These are phyloP conservation scores for Byasa hedistus DNA, from an alignment of 2,888 invertebrate genomes.

Conservation along the genomic window DNA sequence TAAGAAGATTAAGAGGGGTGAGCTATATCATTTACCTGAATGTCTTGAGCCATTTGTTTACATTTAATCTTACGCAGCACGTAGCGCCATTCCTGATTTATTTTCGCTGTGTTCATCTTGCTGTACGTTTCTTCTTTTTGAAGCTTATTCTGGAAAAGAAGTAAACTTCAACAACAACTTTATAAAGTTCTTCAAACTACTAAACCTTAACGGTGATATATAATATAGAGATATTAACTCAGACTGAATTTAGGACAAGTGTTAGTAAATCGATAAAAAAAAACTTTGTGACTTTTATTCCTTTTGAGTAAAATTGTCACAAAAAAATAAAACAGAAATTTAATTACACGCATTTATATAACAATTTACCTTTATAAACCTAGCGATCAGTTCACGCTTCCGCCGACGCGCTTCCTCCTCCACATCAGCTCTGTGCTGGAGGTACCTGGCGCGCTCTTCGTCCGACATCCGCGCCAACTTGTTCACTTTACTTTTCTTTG, in stretches of 20 bases:
- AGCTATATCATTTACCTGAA: slow-evolving; percentile 69
- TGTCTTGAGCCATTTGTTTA: slow-evolving; percentile 84
- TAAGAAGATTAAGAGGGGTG: too few species aligned
- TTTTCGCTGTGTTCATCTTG: slow-evolving; percentile 89
- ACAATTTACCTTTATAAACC: slow-evolving; percentile 88
- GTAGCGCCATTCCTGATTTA: slow-evolving; percentile 91
- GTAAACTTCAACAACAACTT: too few species aligned
- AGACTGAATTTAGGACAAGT: too few species aligned
- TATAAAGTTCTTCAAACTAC: too few species aligned
- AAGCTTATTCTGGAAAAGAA: slow-evolving; percentile 85
- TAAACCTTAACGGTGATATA: too few species aligned
- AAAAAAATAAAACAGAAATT: too few species aligned
- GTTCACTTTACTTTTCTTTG: slow-evolving; percentile 85
- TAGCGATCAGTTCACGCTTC: slow-evolving; percentile 88
- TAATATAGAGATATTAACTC: too few species aligned
- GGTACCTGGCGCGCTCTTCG: slow-evolving; percentile 88
- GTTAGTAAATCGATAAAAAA: too few species aligned
- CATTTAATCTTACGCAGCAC: slow-evolving; percentile 88
- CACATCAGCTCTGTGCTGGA: slow-evolving; percentile 89
- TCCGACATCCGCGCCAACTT: slow-evolving; percentile 92
- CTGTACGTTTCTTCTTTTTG: slow-evolving; percentile 89
- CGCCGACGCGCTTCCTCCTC: slow-evolving; percentile 90
- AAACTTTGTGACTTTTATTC: too few species aligned
- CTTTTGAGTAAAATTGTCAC: too few species aligned
- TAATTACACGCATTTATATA: too few species aligned